Evolutionary conservation across 2,888 invertebrate species (phyloP).

Genomic region (Pammene aurita): DNA sequence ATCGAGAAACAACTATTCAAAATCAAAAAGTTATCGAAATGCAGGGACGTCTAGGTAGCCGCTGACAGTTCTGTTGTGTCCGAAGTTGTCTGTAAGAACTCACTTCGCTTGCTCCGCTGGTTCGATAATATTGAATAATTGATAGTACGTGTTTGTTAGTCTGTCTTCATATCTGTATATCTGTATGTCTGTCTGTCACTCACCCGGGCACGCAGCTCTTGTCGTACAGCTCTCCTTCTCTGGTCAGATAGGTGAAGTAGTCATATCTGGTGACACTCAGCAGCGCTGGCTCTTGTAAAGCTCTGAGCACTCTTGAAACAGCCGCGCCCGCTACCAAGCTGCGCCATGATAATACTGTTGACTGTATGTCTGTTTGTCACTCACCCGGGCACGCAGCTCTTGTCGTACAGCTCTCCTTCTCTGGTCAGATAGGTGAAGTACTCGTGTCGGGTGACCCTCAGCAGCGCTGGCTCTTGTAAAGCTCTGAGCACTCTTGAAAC

Average conservation of each 20-base stretch:
- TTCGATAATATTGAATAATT: too few species aligned
- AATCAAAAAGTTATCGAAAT: too few species aligned
- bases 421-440: constrained; percentile 87
- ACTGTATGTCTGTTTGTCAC: constrained; percentile 69
- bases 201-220: constrained; percentile 85
- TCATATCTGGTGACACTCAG: constrained; percentile 87
- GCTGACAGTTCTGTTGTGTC: too few species aligned
- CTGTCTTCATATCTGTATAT: too few species aligned
- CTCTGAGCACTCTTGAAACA: too few species aligned
- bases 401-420: constrained; percentile 95
- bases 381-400: constrained; percentile 83
- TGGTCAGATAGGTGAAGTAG: constrained; percentile 86
- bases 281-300: constrained; percentile 86
- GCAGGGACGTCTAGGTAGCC: too few species aligned
- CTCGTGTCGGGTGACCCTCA: constrained; percentile 87
- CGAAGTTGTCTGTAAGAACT: too few species aligned
- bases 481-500: too few species aligned
- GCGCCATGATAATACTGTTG: constrained; percentile 85
- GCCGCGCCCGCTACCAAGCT: constrained; percentile 87
- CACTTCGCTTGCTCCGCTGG: too few species aligned
- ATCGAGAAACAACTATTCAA: too few species aligned
- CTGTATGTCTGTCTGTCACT: constrained; percentile 67
- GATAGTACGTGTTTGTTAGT: too few species aligned
- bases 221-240: constrained; percentile 95
- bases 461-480: constrained; percentile 86